These are phyloP conservation scores for Heliothis virescens DNA, from an alignment of 1,140 invertebrate species.

Conservation along the genomic window DNA sequence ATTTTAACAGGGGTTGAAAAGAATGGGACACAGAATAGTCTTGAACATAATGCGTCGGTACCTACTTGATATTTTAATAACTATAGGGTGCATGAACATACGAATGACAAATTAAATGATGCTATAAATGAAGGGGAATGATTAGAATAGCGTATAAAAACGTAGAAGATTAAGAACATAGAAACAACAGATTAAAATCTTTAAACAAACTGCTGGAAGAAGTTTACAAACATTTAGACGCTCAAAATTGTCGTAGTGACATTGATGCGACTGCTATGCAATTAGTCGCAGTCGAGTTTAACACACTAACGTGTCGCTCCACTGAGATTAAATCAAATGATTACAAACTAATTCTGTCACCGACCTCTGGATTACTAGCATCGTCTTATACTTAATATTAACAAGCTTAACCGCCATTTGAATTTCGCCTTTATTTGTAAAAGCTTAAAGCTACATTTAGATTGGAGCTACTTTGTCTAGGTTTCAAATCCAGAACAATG, in stretches of 20 bases:
- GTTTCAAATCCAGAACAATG: not conserved
- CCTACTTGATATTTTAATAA: no score
- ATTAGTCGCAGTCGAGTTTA: conserved; percentile 44
- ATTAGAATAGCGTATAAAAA: not conserved
- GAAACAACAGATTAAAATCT: not conserved
- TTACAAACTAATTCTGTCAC: conserved; percentile 68
- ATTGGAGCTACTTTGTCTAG: not conserved
- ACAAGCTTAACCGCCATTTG: conserved; percentile 4
- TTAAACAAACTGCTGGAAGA: not conserved
- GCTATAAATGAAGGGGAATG: not conserved
- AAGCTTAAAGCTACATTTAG: conserved; percentile 36
- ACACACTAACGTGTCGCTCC: conserved; percentile 36
- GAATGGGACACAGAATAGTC: not conserved
- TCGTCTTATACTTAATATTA: conserved; percentile 41
- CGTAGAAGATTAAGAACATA: not conserved
- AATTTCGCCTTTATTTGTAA: conserved; percentile 42
- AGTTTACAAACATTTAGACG: conserved; percentile 34
- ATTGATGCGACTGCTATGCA: conserved; percentile 34
- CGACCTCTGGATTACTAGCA: conserved; percentile 53
- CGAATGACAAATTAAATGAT: not conserved
- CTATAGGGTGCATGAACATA: not conserved
- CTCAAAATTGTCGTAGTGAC: conserved; percentile 5
- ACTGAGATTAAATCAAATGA: conserved; percentile 67
- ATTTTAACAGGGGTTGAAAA: conserved; percentile 1
- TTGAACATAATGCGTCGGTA: not conserved